Percentiles rank a stretch among this genome's conserved stretches.
Conservation (phyloP, 2,797 vertebrate species). For the Acrossocheilus wenchowensis region DNA sequence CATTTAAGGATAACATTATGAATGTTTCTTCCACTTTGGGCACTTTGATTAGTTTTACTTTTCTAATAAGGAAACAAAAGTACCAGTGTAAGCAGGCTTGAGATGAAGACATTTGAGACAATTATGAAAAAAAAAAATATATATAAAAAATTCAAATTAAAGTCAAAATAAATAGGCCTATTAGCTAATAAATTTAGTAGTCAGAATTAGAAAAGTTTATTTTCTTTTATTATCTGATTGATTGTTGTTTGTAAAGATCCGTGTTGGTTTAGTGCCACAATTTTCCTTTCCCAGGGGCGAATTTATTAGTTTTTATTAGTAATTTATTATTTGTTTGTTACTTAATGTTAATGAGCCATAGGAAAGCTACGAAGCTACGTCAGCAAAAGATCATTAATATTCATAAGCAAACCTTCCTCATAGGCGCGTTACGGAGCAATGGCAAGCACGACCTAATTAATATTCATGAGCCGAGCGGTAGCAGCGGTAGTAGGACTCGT, state of each 20-base stretch:
- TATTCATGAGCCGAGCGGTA: slow-evolving; percentile 18
- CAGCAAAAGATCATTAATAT: background rate
- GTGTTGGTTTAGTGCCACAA: background rate
- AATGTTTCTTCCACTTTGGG: background rate
- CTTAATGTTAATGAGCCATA: background rate
- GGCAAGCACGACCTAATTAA: background rate
- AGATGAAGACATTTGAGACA: background rate
- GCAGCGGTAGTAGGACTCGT: background rate
- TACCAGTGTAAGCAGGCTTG: background rate
- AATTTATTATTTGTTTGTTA: background rate
- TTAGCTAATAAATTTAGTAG: background rate
- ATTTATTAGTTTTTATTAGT: background rate
- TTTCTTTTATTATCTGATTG: background rate
- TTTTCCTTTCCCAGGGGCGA: background rate
- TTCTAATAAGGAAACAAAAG: background rate
- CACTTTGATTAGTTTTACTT: background rate
- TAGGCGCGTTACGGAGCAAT: slow-evolving; percentile 4
- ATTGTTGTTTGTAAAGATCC: background rate
- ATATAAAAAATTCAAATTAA: background rate
- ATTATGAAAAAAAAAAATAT: too few species aligned
- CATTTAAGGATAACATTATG: background rate
- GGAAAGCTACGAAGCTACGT: background rate
- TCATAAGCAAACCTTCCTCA: background rate
- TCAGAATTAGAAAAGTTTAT: background rate
- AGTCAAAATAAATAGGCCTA: background rate